phyloP scores from a whole-genome alignment of 2,888 invertebrate genomes.

The Rhamphomyia laevipes region DNA sequence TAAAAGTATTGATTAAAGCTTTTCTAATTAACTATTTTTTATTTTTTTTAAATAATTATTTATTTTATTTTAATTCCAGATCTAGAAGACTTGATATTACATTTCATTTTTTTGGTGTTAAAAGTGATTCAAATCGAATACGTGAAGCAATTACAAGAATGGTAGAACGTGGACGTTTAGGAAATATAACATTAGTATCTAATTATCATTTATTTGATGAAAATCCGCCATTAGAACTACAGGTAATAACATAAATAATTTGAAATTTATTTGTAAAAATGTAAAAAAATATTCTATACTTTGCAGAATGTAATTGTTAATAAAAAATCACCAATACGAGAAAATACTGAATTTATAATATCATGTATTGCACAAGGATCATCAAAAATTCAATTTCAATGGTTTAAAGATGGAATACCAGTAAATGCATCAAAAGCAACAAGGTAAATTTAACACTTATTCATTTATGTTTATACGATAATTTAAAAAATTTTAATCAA shows the following conservation, averaged over 20 bases:
- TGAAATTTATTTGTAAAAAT: neutral
- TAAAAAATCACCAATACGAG: slow-evolving; percentile 44
- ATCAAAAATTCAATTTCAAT: slow-evolving; percentile 58
- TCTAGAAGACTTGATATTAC: slow-evolving; percentile 41
- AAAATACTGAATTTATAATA: slow-evolving; percentile 64
- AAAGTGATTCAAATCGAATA: slow-evolving; percentile 35
- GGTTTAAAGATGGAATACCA: slow-evolving; percentile 69
- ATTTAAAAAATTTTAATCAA: neutral
- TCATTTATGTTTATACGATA: neutral
- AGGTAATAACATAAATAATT: slow-evolving; percentile 42
- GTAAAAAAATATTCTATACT: slow-evolving; percentile 7
- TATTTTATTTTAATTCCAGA: slow-evolving; percentile 15
- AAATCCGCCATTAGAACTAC: slow-evolving; percentile 56
- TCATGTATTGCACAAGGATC: slow-evolving; percentile 70
- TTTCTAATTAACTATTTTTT: no score
- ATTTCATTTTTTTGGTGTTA: slow-evolving; percentile 39
- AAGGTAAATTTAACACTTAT: slow-evolving; percentile 42
- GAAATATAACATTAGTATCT: slow-evolving; percentile 48
- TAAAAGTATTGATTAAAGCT: no score
- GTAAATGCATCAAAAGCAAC: slow-evolving; percentile 63
- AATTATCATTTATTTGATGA: slow-evolving; percentile 58
- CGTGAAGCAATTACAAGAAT: slow-evolving; percentile 43
- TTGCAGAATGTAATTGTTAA: slow-evolving; percentile 43
- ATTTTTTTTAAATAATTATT: neutral
- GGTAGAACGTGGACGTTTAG: slow-evolving; percentile 48